Evolutionary conservation across 1,140 invertebrate genomes (phyloP), one percentile per base, ranked within the genome.

Genomic region (Triops longicaudatus): DNA sequence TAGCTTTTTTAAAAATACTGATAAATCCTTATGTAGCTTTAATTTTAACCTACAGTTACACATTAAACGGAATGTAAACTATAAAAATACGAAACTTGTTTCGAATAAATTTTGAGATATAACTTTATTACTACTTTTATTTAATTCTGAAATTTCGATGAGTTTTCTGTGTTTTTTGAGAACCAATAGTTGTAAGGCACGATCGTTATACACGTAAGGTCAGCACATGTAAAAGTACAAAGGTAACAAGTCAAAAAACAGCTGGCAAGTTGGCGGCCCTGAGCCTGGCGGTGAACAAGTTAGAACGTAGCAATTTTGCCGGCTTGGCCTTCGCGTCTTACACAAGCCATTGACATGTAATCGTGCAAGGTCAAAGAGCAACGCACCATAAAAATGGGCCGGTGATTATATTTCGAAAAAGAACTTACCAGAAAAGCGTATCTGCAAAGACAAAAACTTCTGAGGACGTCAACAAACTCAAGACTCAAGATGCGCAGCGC

Each of bases 261-360:
- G 50, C 50, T 63, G 50, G 50, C 50, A 63, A 63, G 50, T 63
- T 63, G 50, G 50, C 50, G 50, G 50, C 50, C 50, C 50, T 63
- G 50, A 63, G 22, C 22, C n/a, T 63, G 50, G 50, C 31, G 31
- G 31, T n/a, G 50, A 63, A 63, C 50, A 63, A 63, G 50, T 63
- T 63, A 63, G 14, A 63, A 22, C 50, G 22, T 14, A 22, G 6
- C 10, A 63, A 63, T 17, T 63, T 63, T 63, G n/a, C 50, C 50
- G 50, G 50, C 10, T 63, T 63, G 22, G 50, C 50, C 50, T 22
- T 63, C 22, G 10, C 50, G 50, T 22, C 14, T n/a, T 63, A n/a
- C 3, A 63, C 6, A 10, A 63, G 14, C 17, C 14, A 63, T 63
- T 22, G 22, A 63, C 14, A 22, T 17, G 17, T 63, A 63, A 63